Evolutionary conservation across 2,888 invertebrate genomes (phyloP).

Genomic region (Nomada ferruginata): DNA sequence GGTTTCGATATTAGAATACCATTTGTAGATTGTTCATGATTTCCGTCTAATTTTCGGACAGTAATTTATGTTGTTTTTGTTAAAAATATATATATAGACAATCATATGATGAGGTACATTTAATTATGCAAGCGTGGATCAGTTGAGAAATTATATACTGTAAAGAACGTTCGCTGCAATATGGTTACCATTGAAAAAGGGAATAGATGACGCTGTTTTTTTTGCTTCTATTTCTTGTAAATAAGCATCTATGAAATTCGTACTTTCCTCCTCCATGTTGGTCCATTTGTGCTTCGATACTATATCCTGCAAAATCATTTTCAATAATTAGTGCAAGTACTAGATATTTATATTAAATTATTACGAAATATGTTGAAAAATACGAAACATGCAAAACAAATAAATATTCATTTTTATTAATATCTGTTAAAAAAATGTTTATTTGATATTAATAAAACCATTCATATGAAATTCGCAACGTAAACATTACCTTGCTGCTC

Average conservation of each 20-base stretch:
- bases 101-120: no score
- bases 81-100: no score
- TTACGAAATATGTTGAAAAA: not conserved
- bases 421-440: not conserved
- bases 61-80: no score
- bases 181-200: conserved; percentile 77
- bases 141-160: not conserved
- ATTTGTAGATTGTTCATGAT: no score
- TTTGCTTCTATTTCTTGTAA: conserved; percentile 75
- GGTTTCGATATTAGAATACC: no score
- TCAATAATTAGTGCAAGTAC: not conserved
- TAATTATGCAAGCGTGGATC: no score
- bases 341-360: not conserved
- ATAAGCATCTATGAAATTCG: conserved; percentile 79
- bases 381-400: not conserved
- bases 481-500: no score
- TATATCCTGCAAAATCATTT: conserved; percentile 68
- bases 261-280: conserved; percentile 62
- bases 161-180: not conserved
- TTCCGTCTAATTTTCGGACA: no score
- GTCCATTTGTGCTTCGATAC: conserved; percentile 73
- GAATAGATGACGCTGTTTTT: conserved; percentile 64
- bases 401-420: not conserved
- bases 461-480: no score
- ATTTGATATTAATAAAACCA: no score